Conservation (phyloP, 2,888 invertebrate species). For the Chymomyza caudatula region DNA sequence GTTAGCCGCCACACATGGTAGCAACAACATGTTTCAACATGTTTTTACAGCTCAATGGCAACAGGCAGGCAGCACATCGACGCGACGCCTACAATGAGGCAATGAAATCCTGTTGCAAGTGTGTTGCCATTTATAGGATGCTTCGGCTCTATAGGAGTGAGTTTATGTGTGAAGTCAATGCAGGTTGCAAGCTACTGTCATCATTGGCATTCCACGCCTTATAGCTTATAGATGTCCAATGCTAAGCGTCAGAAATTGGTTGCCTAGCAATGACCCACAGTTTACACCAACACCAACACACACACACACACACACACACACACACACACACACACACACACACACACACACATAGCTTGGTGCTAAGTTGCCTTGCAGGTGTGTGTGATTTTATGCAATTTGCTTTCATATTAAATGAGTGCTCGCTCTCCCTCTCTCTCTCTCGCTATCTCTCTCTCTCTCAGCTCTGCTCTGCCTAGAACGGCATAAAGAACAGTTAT, state of each 20-base stretch:
- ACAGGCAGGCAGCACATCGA: constrained; percentile 37
- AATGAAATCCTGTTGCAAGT: constrained; percentile 41
- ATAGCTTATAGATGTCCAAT: neutral
- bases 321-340: neutral
- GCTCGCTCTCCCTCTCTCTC: neutral
- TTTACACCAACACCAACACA: neutral
- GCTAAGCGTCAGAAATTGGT: constrained; percentile 66
- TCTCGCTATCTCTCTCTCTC: neutral
- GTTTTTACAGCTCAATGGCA: neutral
- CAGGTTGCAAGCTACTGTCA: constrained; percentile 23
- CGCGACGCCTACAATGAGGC: constrained; percentile 7
- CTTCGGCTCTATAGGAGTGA: neutral
- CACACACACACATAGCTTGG: neutral
- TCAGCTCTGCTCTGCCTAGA: neutral
- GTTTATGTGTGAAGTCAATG: neutral
- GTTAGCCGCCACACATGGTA: neutral
- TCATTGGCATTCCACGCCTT: neutral
- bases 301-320: neutral
- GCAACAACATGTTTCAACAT: neutral
- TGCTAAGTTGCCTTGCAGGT: constrained; percentile 65
- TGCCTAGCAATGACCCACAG: constrained; percentile 47
- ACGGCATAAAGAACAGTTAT: constrained; percentile 58
- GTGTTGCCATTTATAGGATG: neutral
- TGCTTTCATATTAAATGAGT: constrained; percentile 73
- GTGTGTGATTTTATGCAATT: constrained; percentile 74